Evolutionary conservation across 2,888 invertebrate genomes (phyloP).

Genomic region (Clunio marinus): DNA sequence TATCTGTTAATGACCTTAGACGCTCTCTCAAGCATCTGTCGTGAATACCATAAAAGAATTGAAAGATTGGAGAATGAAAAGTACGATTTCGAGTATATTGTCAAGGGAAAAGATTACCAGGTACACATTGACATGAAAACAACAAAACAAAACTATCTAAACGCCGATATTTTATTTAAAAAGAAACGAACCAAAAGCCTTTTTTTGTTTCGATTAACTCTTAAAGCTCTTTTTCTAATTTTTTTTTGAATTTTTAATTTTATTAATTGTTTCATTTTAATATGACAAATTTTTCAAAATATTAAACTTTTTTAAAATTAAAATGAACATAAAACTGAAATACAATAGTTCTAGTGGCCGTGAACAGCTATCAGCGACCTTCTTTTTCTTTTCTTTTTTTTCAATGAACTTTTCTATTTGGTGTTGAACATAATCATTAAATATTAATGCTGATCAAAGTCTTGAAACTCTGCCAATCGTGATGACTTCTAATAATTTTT

Average conservation of each 20-base stretch:
- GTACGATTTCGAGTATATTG: conserved; percentile 97
- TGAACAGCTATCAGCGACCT: conserved; percentile 8
- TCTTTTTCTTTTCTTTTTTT: no score
- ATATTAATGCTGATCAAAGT: neutral
- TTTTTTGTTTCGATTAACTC: conserved; percentile 29
- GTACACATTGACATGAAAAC: conserved; percentile 58
- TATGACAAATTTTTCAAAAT: conserved; percentile 8
- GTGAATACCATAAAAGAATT: conserved; percentile 86
- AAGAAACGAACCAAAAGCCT: no score
- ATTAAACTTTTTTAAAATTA: conserved; percentile 33
- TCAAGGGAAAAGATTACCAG: conserved; percentile 98
- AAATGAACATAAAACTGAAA: conserved; percentile 36
- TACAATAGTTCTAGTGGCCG: conserved; percentile 31
- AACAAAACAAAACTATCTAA: conserved; percentile 15
- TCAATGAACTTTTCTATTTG: conserved; percentile 7
- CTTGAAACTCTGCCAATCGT: neutral
- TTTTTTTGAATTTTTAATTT: conserved; percentile 4
- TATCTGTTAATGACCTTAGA: conserved; percentile 56
- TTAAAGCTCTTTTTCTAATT: conserved; percentile 26
- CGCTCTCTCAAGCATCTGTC: conserved; percentile 68
- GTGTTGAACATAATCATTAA: neutral
- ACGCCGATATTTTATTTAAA: neutral
- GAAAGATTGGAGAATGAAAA: conserved; percentile 85
- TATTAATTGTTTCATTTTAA: conserved; percentile 21
- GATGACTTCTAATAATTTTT: neutral